Base-by-base conservation (phyloP, 2,888 invertebrate species). In the Melolontha melolontha region DNA sequence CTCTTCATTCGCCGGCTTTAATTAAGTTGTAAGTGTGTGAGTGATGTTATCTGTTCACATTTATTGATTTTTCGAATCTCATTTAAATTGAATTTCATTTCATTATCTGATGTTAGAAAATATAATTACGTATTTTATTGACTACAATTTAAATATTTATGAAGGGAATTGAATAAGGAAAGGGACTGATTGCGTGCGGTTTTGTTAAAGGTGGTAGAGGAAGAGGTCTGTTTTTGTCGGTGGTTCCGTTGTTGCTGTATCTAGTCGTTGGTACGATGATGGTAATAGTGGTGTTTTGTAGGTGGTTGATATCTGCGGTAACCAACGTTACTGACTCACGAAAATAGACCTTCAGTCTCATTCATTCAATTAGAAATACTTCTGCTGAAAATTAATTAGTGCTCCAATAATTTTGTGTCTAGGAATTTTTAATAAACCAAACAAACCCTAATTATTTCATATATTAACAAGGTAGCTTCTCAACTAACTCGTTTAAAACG, bases 21-120 rank as follows among this genome's bases (percentile, higher is more conserved):
- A 80, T 80, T 80, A 79, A 79, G 79, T 78, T 76, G 78, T 77
- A 77, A 78, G 77, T 77, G 77, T 78, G 78, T 79, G 79, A 78
- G 76, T 77, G 78, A 79, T 80, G 77, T 75, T 72, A 75, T 77
- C 77, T 77, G 76, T 77, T 76, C 74, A 77, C 75, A 76, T 75
- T 77, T 79, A 79, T 79, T 74, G 78, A 79, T 78, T 79, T 77
- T 77, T 76, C 64, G 74, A 73, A 74, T 75, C 71, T 69, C 72
- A 71, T 62, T 49, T 55, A 70, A 41, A 67, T 69, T 68, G 73
- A 72, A 72, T 71, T 70, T 73, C 71, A 67, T 70, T 73, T 66
- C 66, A 57, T 66, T 55, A 55, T 66, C 66, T 66, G 66, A 66
- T 49, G 66, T 57, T 49, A 57, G 66, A 52, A 66, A 57, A 57